Evolutionary conservation across 2,797 vertebrate genomes (phyloP), one percentile per base, ranked within the genome.

Genomic region (Helarctos malayanus): DNA sequence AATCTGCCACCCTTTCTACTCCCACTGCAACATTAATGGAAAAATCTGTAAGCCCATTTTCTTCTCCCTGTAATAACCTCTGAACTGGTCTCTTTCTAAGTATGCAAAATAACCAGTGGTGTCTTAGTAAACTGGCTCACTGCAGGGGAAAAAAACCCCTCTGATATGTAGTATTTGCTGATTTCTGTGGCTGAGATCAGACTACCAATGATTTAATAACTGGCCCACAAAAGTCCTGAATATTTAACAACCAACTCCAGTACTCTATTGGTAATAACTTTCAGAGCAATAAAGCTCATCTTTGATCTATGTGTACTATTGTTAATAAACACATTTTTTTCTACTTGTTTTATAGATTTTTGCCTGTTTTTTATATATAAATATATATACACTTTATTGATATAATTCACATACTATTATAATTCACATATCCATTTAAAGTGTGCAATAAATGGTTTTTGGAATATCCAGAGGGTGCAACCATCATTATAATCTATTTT

Each of bases 321-420:
- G 57, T 94, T 84, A 49, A 89, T 82, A 94, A 84, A 52, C 14
- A 57, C 82, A 61, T 12, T 56, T 89, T 91, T 63, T 92, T 63
- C 78, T 83, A 56, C 29, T 87, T 86, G 21, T 65, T 29, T 80
- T 1, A 49, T 57, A 29, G 41, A 75, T 47, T 75, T 73, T 75
- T 75, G 15, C 41, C 41, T 75, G 41, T 41, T 71, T 78, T 78
- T 78, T 78, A 61, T 47, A 35, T 47, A 45, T 68, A 78, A 73
- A n/a, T 56, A 45, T 32, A 69, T 61, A 61, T 85, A 79, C 59
- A 23, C 9, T 57, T 84, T 80, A 71, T 86, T 63, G 29, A 21
- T 80, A 52, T 88, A 86, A 79, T 61, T 85, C 54, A 71, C 9
- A 85, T 61, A 71, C 11, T 45, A 57, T 84, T 88, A 45, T 81